Conservation (phyloP, 2,797 vertebrate species). For the Malacoctenus gilli region DNA sequence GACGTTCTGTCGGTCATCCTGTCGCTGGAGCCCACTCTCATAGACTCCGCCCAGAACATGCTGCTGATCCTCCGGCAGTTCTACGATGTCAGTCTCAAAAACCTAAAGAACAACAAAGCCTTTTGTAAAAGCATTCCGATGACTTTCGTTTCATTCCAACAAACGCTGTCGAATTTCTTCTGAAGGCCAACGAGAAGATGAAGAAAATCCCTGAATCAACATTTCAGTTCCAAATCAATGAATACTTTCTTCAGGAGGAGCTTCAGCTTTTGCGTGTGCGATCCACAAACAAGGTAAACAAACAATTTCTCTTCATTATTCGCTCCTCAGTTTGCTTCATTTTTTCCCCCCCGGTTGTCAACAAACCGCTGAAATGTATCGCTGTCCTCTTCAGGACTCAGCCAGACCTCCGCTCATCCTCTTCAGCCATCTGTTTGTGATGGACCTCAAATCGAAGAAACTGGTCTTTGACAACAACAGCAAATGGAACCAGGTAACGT, state of each 20-base stretch:
- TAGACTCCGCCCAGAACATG: slow-evolving; percentile 43
- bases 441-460: slow-evolving; percentile 71
- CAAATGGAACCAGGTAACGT: slow-evolving; percentile 1
- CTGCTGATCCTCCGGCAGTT: slow-evolving; percentile 66
- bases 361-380: too few species aligned
- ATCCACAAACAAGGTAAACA: slow-evolving; percentile 37
- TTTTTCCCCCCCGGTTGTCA: too few species aligned
- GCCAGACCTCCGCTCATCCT: slow-evolving; percentile 34
- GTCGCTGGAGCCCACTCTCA: neutral
- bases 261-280: slow-evolving; percentile 30
- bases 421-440: slow-evolving; percentile 57
- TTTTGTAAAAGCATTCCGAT: too few species aligned
- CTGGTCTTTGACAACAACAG: slow-evolving; percentile 38
- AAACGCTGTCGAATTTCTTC: neutral
- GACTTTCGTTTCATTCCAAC: too few species aligned
- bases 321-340: too few species aligned
- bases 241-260: neutral
- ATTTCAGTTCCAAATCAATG: slow-evolving; percentile 32
- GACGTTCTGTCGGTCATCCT: slow-evolving; percentile 48
- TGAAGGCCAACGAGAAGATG: slow-evolving; percentile 62
- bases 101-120: too few species aligned
- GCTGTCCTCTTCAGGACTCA: slow-evolving; percentile 47
- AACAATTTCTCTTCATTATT: neutral
- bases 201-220: slow-evolving; percentile 13
- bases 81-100: slow-evolving; percentile 61